Percentiles rank a stretch among this genome's conserved stretches.
Conservation (phyloP, 1,140 invertebrate genomes). For the Dysdera silvatica region DNA sequence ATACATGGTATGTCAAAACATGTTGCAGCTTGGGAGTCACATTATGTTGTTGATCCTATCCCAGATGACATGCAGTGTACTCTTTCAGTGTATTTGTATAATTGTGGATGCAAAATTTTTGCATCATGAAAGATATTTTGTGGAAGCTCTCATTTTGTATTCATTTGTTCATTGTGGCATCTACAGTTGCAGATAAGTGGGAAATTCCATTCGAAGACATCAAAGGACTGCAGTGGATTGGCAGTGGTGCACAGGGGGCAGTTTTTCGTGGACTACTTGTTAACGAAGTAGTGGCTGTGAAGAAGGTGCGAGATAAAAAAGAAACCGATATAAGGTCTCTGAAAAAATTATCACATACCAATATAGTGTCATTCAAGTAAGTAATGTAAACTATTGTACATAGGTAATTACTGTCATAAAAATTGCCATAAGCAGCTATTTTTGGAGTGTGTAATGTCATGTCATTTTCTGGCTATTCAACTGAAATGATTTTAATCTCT, state of each 20-base stretch:
- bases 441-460: too few relatives aligned
- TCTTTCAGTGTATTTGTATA: neutral
- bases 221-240: conserved; percentile 84
- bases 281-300: conserved; percentile 81
- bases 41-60: neutral
- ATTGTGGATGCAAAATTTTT: neutral
- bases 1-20: conserved; percentile 56
- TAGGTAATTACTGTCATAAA: too few relatives aligned
- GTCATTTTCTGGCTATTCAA: too few relatives aligned
- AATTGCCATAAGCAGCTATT: too few relatives aligned
- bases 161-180: neutral
- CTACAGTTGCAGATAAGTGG: conserved; percentile 59
- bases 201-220: conserved; percentile 91
- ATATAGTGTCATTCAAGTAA: conserved; percentile 90
- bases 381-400: too few relatives aligned
- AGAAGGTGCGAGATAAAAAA: conserved; percentile 85
- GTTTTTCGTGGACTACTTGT: conserved; percentile 78
- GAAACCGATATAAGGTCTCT: conserved; percentile 94
- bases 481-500: too few relatives aligned
- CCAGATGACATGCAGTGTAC: neutral
- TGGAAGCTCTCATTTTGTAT: neutral
- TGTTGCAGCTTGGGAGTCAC: conserved; percentile 28
- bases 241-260: conserved; percentile 91
- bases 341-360: conserved; percentile 88
- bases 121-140: neutral